These are phyloP conservation scores for Parasteatoda tepidariorum DNA, from an alignment of 1,140 invertebrate genomes.

Conservation along the genomic window DNA sequence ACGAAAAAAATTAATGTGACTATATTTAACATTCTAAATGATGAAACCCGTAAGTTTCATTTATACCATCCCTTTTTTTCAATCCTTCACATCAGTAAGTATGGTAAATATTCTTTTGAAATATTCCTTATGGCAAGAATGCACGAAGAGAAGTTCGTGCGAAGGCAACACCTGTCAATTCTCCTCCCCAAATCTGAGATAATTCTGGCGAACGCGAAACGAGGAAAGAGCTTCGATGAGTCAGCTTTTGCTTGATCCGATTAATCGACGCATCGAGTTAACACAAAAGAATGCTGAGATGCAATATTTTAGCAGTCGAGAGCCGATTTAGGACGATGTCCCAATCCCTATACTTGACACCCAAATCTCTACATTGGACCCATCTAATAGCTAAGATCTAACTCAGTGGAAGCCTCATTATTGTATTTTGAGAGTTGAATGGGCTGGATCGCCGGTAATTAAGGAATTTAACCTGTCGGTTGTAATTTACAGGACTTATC, in stretches of 20 bases:
- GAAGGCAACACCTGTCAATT: background rate
- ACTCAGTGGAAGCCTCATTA: background rate
- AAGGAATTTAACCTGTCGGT: background rate
- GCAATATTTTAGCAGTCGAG: slow-evolving; percentile 15
- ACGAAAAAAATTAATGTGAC: no score
- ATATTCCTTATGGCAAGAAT: no score
- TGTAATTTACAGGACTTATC: background rate
- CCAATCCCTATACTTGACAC: slow-evolving; percentile 3
- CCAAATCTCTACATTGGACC: slow-evolving; percentile 12
- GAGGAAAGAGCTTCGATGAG: slow-evolving; percentile 21
- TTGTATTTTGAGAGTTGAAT: slow-evolving; percentile 10
- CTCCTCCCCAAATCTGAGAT: background rate
- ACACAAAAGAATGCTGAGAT: slow-evolving; percentile 32
- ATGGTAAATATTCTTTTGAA: no score
- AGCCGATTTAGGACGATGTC: background rate
- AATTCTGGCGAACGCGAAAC: slow-evolving; percentile 11
- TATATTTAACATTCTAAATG: no score
- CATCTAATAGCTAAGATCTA: background rate
- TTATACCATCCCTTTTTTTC: no score
- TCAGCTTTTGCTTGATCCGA: slow-evolving; percentile 40
- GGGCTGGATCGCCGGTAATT: background rate
- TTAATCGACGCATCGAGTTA: slow-evolving; percentile 30
- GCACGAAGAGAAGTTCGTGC: no score
- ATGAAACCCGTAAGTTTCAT: no score
- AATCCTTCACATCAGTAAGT: no score